phyloP scores from a whole-genome alignment of 2,113 vertebrate species.

The Coreoperca whiteheadi region DNA sequence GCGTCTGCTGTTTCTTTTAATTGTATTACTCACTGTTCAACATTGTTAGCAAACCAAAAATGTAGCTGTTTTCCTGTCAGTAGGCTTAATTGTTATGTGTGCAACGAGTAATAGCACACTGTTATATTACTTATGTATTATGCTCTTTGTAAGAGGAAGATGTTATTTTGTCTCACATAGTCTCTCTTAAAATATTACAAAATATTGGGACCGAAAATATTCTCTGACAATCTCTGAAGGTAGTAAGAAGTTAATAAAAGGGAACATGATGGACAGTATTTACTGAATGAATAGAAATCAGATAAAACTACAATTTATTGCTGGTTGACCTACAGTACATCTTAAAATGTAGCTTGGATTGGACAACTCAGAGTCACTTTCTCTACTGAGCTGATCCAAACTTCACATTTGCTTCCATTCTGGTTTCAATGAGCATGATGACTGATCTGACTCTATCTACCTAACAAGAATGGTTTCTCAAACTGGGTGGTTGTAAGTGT shows the following conservation, averaged over 20 bases:
- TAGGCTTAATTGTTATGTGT: not conserved
- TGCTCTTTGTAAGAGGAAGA: not conserved
- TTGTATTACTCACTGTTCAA: not conserved
- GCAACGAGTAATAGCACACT: not conserved
- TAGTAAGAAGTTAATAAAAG: not conserved
- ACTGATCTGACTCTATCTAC: not conserved
- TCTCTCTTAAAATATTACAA: not conserved
- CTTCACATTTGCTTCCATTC: not conserved
- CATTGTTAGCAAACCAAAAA: not conserved
- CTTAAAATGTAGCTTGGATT: not conserved
- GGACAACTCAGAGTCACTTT: not conserved
- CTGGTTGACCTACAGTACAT: not conserved
- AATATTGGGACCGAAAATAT: not conserved
- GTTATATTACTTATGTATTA: not conserved
- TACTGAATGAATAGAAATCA: not conserved
- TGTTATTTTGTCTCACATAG: not conserved
- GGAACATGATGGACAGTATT: not conserved
- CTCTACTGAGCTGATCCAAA: not conserved
- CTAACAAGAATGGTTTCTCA: not conserved
- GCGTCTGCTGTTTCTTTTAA: not conserved
- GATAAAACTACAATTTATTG: not conserved
- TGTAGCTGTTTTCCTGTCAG: not conserved
- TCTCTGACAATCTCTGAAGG: not conserved
- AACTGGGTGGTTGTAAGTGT: constrained; percentile 23
- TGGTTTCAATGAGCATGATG: not conserved